Percentiles rank a stretch among this genome's conserved stretches.
phyloP scores from a whole-genome alignment of 2,888 invertebrate genomes.

The Lomographa bimaculata region DNA sequence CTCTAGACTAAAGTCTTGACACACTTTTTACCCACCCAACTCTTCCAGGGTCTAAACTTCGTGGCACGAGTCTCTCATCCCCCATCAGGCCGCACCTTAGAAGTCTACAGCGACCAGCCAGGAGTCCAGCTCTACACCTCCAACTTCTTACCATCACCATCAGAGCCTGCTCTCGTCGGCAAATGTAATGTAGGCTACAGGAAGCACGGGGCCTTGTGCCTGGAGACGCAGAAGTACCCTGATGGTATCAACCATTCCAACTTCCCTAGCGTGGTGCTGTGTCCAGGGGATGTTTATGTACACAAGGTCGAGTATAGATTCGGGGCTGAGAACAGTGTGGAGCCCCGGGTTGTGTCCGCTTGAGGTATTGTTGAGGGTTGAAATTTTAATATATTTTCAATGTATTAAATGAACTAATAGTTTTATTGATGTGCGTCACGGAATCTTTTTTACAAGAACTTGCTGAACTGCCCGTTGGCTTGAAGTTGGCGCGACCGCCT shows the following conservation, averaged over 20 bases:
- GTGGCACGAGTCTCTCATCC: constrained; percentile 85
- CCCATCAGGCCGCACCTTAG: constrained; percentile 87
- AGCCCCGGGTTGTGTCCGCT: constrained; percentile 37
- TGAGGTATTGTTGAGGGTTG: no score
- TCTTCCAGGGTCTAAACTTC: constrained; percentile 56
- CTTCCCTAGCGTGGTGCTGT: constrained; percentile 88
- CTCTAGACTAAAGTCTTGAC: no score
- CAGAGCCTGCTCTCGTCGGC: constrained; percentile 60
- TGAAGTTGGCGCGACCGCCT: no score
- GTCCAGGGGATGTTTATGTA: constrained; percentile 87
- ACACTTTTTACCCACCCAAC: no score
- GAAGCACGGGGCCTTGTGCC: constrained; percentile 91
- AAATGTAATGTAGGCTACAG: constrained; percentile 81
- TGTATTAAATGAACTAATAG: no score
- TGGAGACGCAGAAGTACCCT: constrained; percentile 96
- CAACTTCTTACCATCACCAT: constrained; percentile 86
- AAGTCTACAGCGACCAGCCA: constrained; percentile 93
- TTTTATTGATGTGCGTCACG: no score
- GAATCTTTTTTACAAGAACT: no score
- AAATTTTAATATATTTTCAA: no score
- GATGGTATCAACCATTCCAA: constrained; percentile 92
- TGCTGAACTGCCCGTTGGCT: no score
- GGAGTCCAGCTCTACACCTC: constrained; percentile 96
- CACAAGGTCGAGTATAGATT: constrained; percentile 89
- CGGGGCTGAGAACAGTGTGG: constrained; percentile 54